Base-by-base conservation (phyloP, 2,113 vertebrate genomes). In the Sander lucioperca region DNA sequence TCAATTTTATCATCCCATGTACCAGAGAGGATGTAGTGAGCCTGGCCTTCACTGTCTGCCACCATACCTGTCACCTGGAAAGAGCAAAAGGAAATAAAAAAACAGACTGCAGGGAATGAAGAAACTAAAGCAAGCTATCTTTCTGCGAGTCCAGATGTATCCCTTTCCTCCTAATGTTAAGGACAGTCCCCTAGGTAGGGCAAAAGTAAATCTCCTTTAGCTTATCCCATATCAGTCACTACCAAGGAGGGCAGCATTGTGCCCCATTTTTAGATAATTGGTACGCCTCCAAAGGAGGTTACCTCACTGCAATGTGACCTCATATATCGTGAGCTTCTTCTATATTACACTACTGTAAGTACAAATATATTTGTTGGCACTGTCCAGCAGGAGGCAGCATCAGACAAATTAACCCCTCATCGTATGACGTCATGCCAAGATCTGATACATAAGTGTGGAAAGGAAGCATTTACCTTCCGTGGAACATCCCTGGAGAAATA, bases 1-100 rank as follows among this genome's bases (percentile, higher is more conserved):
- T 99, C 98, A 88, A 99, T 98, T 94, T 97, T 98, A 57, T 99
- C 97, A 0, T 99, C 98, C 98, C 98, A 99, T 0, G 98, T 99
- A 77, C 98, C 98, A 0, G 98, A 99, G 86, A 99, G 96, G 88
- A 99, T 96, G 0, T 99, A 99, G 87, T 98, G 97, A 11, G 97
- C 97, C 90, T 96, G 97, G 12, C 96, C 95, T 0, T 94, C 93
- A 0, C 93, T 91, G 0, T 99, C 97, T 0, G 95, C 93, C 88
- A 99, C 98, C 86, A 99, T 96, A 0, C 98, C 98, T 0, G 97
- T 97, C 84, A 99, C 98, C 98, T 99, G 93, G 33, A 45, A 36
- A 57, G 11, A 50, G 13, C 19, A 64, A 45, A 27, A 56, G 6
- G 3, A 57, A 81, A 68, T 33, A 58, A 13, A 43, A 56, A 51